Conservation (phyloP, 2,113 vertebrate species). For the Urocitellus parryii region DNA sequence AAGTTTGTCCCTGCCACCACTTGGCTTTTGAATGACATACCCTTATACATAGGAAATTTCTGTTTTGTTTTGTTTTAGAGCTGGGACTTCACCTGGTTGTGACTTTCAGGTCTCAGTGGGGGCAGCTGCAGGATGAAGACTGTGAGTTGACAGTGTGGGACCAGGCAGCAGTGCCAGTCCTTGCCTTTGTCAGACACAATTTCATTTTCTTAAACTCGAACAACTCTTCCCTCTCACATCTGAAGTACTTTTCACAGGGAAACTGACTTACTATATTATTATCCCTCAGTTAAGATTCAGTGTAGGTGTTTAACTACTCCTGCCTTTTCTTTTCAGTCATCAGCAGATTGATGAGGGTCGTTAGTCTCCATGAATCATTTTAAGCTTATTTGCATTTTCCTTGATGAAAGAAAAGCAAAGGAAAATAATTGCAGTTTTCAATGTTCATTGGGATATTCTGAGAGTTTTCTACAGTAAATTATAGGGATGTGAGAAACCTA, state of each 20-base stretch:
- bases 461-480: slow-evolving; percentile 70
- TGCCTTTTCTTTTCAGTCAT: slow-evolving; percentile 68
- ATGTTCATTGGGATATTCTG: slow-evolving; percentile 67
- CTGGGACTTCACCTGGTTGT: too few relatives aligned
- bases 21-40: too few relatives aligned
- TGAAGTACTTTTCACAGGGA: slow-evolving; percentile 57
- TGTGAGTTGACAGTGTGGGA: too few relatives aligned
- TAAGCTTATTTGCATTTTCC: slow-evolving; percentile 74
- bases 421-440: slow-evolving; percentile 79
- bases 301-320: slow-evolving; percentile 77
- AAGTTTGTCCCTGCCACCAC: too few relatives aligned
- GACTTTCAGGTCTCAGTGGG: too few relatives aligned
- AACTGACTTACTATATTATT: slow-evolving; percentile 72
- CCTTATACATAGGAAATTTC: too few relatives aligned
- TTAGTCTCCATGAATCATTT: slow-evolving; percentile 77
- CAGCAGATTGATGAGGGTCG: slow-evolving; percentile 72
- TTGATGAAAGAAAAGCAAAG: slow-evolving; percentile 74
- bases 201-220: slow-evolving; percentile 55
- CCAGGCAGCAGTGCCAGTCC: too few relatives aligned
- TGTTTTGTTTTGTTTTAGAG: too few relatives aligned
- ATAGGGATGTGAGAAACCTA: slow-evolving; percentile 57
- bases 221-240: slow-evolving; percentile 55
- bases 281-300: slow-evolving; percentile 61
- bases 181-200: slow-evolving; percentile 13
- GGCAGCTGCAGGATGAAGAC: too few relatives aligned